A percentile compares a stretch with the other conserved stretches of the same genome.
Conservation (phyloP, 2,888 invertebrate genomes). For the Drosophila meridionalis region DNA sequence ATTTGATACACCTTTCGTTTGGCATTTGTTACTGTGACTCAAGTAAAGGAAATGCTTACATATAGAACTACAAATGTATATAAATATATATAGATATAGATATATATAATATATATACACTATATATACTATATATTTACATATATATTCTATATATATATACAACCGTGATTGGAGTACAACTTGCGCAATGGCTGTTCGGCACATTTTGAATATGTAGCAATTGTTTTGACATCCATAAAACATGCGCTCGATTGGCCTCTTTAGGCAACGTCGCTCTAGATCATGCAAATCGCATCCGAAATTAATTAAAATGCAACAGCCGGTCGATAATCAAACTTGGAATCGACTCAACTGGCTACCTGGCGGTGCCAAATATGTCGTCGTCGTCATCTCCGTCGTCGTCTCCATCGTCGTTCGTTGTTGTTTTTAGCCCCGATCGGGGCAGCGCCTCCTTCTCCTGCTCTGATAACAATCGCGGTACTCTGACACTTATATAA, state of each 20-base stretch:
- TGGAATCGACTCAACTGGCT: constrained; percentile 26
- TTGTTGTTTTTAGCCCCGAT: neutral
- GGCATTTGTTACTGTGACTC: constrained; percentile 53
- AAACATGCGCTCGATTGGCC: constrained; percentile 79
- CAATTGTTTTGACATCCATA: constrained; percentile 78
- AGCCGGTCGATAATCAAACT: constrained; percentile 68
- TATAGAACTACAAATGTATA: constrained; percentile 18
- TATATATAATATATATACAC: constrained; percentile 5
- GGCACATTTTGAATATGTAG: constrained; percentile 71
- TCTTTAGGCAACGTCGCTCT: constrained; percentile 65
- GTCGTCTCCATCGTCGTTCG: neutral
- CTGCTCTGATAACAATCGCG: constrained; percentile 65
- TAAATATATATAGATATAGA: constrained; percentile 36
- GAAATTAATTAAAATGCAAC: constrained; percentile 77
- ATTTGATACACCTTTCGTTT: constrained; percentile 30
- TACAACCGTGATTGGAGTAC: constrained; percentile 11
- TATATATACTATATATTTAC: constrained; percentile 7
- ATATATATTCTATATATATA: constrained; percentile 30
- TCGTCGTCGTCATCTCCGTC: constrained; percentile 18
- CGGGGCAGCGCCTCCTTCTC: constrained; percentile 10
- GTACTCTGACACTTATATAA: constrained; percentile 72
- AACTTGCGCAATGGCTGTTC: constrained; percentile 66
- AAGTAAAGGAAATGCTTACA: constrained; percentile 44
- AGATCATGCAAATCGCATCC: constrained; percentile 75
- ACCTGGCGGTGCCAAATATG: constrained; percentile 75